Evolutionary conservation across 2,113 vertebrate species (phyloP), one percentile per base, ranked within the genome.

Genomic region (Semicossyphus pulcher): DNA sequence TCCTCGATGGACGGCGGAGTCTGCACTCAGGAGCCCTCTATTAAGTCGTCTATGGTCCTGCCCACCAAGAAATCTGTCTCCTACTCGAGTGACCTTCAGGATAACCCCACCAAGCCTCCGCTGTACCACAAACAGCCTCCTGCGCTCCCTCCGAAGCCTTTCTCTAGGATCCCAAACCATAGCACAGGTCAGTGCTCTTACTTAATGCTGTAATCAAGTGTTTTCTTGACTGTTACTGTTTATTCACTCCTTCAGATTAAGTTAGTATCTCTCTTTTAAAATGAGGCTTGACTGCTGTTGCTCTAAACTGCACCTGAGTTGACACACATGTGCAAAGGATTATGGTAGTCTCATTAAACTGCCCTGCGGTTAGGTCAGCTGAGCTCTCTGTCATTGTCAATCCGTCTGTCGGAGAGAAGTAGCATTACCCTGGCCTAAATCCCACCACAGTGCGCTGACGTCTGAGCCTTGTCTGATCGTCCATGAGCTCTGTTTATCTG

Each of bases 71-170:
- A 98, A 95, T 93, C 95, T 61, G 88, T 96, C 10, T 94, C 94
- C 87, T 99, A 95, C 92, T 73, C 95, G 69, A 92, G 95, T 89
- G 96, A 98, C 87, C 93, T 94, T 94, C 96, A 97, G 93, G 97
- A 97, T 78, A 94, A 92, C 84, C 95, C 95, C 63, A 85, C 94
- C 93, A 98, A 98, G 92, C 96, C 97, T 72, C 93, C 95, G 37
- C 90, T 96, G 88, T 96, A 96, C 88, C 96, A 96, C 92, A 99
- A 99, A 93, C 97, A 99, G 89, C 97, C 97, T 88, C 98, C 98
- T 15, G 98, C 97, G 88, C 95, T 99, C 91, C 98, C 97, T 89
- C 98, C 98, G 78, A 99, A 99, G 90, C 98, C 98, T 86, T 97
- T 97, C 93, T 92, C 96, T 89, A 94, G 97, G 93, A 95, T 97